Base-by-base conservation (phyloP, 2,113 vertebrate genomes). In the Saguinus imperator region DNA sequence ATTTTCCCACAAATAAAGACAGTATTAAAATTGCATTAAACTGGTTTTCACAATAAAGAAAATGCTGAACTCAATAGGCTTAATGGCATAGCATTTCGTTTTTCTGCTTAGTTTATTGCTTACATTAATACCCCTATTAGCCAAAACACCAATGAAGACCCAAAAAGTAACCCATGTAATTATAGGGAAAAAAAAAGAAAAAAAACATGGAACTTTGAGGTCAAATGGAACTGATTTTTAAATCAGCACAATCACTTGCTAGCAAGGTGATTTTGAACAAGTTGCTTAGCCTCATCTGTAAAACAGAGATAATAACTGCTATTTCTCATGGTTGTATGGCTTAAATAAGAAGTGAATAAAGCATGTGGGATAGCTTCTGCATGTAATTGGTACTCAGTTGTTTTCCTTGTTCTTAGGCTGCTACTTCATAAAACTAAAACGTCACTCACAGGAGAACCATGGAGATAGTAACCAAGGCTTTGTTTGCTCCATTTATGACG, bases 1-100 rank as follows among this genome's bases (percentile, higher is more conserved):
- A 64, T 84, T 45, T 87, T 45, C 68, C 40, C 77, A 96, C 58
- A 96, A 96, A 94, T 96, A 81, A 86, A 88, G 45, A 95, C 43
- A 27, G 82, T 70, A 97, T 86, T 93, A 96, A 96, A 97, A 91
- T 52, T 95, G 18, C 20, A 76, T 91, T 89, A 94, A 77, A 79
- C 5, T 35, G 21, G 18, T 82, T 52, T 85, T 13, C 95, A 50
- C 95, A 75, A 93, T 94, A 89, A 92, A 87, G 40, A 90, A 94
- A 93, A 96, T 52, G 4, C 79, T 93, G 73, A 91, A 85, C n/a
- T 93, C 43, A 89, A 20, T 35, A 86, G 45, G 21, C 43, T 94
- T 91, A 96, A 73, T 82, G 18, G 48, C 18, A n/a, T 73, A 92
- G 58, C n/a, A 40, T 79, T 95, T 21, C 9, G 29, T 43, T 95